Evolutionary conservation across 2,113 vertebrate species (phyloP).

Genomic region (Carlito syrichta): DNA sequence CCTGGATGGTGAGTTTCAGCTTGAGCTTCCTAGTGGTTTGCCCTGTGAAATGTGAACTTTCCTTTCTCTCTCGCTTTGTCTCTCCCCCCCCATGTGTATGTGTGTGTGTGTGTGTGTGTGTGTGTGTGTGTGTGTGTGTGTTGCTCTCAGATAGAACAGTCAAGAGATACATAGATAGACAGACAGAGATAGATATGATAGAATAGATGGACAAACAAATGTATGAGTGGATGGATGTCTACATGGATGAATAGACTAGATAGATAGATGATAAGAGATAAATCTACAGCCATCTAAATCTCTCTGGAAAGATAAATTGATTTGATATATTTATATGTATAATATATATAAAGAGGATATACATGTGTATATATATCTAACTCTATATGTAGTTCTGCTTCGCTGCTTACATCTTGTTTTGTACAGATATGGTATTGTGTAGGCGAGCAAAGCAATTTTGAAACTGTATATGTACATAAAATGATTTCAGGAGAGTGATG

Average conservation of each 20-base stretch:
- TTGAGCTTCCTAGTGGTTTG: background rate
- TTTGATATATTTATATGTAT: too few relatives aligned
- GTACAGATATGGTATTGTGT: accelerated
- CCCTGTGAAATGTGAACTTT: too few relatives aligned
- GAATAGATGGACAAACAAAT: background rate
- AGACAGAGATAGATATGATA: background rate
- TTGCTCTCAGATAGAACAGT: too few relatives aligned
- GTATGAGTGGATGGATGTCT: too few relatives aligned
- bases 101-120: too few relatives aligned
- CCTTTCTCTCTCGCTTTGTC: background rate
- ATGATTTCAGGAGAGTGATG: background rate
- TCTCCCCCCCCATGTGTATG: background rate
- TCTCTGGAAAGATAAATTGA: background rate
- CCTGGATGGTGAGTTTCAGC: background rate
- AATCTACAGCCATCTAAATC: too few relatives aligned
- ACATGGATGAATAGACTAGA: background rate
- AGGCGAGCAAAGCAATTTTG: background rate
- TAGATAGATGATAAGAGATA: background rate
- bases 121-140: too few relatives aligned
- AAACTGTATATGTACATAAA: accelerated
- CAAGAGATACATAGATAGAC: too few relatives aligned
- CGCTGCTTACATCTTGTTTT: background rate
- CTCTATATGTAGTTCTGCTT: background rate
- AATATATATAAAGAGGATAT: background rate
- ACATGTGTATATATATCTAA: background rate